phyloP scores from a whole-genome alignment of 1,140 invertebrate species.

The Apis laboriosa region DNA sequence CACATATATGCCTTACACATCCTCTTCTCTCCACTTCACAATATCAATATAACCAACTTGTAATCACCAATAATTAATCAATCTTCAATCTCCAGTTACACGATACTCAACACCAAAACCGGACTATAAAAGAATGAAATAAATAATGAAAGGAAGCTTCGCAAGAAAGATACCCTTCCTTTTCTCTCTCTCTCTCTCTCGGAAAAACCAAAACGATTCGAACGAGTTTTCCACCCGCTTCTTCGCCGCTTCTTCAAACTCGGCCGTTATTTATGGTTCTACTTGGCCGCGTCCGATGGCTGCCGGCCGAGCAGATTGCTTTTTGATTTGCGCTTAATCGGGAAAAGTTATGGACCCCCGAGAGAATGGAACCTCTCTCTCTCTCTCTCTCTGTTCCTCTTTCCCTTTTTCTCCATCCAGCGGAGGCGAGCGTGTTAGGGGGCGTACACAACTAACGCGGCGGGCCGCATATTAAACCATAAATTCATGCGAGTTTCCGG shows the following conservation, averaged over 20 bases:
- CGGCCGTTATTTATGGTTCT: conserved; percentile 68
- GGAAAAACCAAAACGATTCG: neutral
- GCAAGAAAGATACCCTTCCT: too few species aligned
- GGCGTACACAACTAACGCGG: conserved; percentile 65
- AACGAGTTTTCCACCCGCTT: neutral
- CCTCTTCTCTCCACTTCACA: too few species aligned
- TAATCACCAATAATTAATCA: too few species aligned
- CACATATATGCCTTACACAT: too few species aligned
- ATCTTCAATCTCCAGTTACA: too few species aligned
- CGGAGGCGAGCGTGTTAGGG: conserved; percentile 49
- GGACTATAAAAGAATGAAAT: too few species aligned
- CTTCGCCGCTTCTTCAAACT: conserved; percentile 32
- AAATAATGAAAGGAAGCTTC: too few species aligned
- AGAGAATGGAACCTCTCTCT: neutral
- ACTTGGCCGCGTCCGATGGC: conserved; percentile 61
- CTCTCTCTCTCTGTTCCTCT: conserved; percentile 51
- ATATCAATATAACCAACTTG: too few species aligned
- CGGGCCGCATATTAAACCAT: conserved; percentile 76
- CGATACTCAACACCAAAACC: too few species aligned
- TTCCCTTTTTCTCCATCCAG: conserved; percentile 24
- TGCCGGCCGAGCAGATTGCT: conserved; percentile 73
- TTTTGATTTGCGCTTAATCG: conserved; percentile 79
- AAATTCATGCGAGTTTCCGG: conserved; percentile 68
- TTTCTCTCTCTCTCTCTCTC: too few species aligned
- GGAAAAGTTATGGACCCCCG: conserved; percentile 66